Evolutionary conservation across 1,140 invertebrate genomes (phyloP).

Genomic region (Bombyx mori): DNA sequence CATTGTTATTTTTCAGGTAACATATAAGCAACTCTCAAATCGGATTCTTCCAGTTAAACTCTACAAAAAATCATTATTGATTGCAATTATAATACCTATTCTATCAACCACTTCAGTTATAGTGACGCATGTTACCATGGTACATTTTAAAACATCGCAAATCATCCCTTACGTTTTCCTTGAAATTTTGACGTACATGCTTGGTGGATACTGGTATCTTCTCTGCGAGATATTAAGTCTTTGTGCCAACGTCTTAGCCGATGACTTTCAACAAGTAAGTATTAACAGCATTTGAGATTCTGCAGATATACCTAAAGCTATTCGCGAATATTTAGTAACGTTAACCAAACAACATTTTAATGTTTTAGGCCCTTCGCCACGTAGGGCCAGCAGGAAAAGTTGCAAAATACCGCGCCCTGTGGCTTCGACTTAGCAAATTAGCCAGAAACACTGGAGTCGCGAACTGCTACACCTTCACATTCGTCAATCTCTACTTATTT

Average conservation of each 20-base stretch:
- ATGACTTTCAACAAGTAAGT: conserved; percentile 74
- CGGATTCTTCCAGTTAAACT: conserved; percentile 62
- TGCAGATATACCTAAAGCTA: not conserved
- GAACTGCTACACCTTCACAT: conserved; percentile 75
- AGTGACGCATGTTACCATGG: conserved; percentile 77
- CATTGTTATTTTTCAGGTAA: conserved; percentile 36
- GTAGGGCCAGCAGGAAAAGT: conserved; percentile 76
- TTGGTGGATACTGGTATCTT: conserved; percentile 76
- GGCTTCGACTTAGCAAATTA: conserved; percentile 76
- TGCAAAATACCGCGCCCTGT: conserved; percentile 75
- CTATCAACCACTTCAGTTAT: conserved; percentile 74
- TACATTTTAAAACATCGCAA: conserved; percentile 74
- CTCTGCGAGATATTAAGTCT: conserved; percentile 74
- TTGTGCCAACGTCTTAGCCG: conserved; percentile 74
- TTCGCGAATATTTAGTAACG: not conserved
- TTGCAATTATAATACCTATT: conserved; percentile 71
- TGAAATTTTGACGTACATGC: conserved; percentile 72
- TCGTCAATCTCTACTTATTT: conserved; percentile 76
- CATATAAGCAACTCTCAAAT: conserved; percentile 70
- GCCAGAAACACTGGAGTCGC: conserved; percentile 75
- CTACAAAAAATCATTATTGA: conserved; percentile 63
- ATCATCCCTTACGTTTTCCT: conserved; percentile 77
- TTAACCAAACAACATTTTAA: not conserved
- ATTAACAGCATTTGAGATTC: not conserved
- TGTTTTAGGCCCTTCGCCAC: conserved; percentile 72